Percentiles rank a stretch among this genome's conserved stretches.
Evolutionary conservation across 2,113 vertebrate genomes (phyloP).

Genomic region (Bagarius yarrelli): DNA sequence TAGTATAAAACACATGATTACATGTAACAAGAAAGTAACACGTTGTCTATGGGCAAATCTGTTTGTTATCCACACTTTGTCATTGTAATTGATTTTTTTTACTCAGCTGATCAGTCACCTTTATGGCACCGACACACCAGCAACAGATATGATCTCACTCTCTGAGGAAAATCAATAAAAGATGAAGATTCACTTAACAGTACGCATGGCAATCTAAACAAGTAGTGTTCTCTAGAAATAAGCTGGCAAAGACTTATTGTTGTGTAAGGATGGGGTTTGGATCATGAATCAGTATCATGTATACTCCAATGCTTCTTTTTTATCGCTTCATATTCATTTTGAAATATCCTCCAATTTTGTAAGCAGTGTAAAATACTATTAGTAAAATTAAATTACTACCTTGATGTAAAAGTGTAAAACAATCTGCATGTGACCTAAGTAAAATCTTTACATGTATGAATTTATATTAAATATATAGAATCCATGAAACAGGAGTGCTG

Average conservation of each 20-base stretch:
- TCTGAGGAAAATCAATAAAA: constrained; percentile 66
- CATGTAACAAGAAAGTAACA: background rate
- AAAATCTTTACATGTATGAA: no score
- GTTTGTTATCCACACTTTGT: constrained; percentile 19
- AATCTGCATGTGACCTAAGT: no score
- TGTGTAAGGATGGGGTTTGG: background rate
- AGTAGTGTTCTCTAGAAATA: constrained; percentile 36
- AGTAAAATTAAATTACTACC: no score
- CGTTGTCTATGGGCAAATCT: background rate
- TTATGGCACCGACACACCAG: constrained; percentile 68
- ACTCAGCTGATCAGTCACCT: constrained; percentile 67
- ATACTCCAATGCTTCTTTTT: no score
- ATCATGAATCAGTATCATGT: background rate
- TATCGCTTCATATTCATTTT: no score
- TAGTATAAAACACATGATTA: background rate
- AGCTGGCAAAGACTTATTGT: background rate
- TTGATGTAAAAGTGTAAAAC: no score
- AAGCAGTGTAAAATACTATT: no score
- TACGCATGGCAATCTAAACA: constrained; percentile 34
- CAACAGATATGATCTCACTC: constrained; percentile 65
- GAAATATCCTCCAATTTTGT: no score
- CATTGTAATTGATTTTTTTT: constrained; percentile 56
- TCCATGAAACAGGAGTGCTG: background rate
- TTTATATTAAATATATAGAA: no score
- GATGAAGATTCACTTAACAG: constrained; percentile 56